These are phyloP conservation scores for Pteria penguin DNA, from an alignment of 2,888 invertebrate species.

Conservation along the genomic window DNA sequence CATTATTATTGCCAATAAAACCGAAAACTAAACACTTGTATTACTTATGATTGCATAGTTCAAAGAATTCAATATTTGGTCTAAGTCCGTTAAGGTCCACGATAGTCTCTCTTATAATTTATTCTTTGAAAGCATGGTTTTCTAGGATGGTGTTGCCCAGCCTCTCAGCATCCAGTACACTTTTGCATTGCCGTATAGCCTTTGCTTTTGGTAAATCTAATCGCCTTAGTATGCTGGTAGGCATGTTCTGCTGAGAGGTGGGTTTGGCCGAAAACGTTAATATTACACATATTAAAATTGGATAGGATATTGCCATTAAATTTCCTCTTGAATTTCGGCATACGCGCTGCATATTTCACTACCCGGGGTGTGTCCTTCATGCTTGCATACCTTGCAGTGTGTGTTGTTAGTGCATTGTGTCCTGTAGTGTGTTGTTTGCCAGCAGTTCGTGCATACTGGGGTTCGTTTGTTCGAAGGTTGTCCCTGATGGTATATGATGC, in stretches of 20 bases:
- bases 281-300: background rate
- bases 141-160: too few species aligned
- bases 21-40: too few species aligned
- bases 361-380: background rate
- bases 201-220: too few species aligned
- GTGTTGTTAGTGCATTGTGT: background rate
- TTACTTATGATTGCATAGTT: too few species aligned
- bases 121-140: too few species aligned
- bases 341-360: background rate
- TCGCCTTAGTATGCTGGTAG: background rate
- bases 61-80: too few species aligned
- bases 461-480: background rate
- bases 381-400: slow-evolving; percentile 6
- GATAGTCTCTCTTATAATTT: too few species aligned
- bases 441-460: background rate
- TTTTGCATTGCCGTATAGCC: too few species aligned
- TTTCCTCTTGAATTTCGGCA: background rate
- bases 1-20: too few species aligned
- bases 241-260: background rate
- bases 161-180: too few species aligned
- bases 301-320: background rate
- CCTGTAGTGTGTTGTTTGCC: background rate
- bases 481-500: background rate
- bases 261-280: background rate
- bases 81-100: too few species aligned